phyloP scores from a whole-genome alignment of 1,140 invertebrate species.

The Philopotamus ludificatus region DNA sequence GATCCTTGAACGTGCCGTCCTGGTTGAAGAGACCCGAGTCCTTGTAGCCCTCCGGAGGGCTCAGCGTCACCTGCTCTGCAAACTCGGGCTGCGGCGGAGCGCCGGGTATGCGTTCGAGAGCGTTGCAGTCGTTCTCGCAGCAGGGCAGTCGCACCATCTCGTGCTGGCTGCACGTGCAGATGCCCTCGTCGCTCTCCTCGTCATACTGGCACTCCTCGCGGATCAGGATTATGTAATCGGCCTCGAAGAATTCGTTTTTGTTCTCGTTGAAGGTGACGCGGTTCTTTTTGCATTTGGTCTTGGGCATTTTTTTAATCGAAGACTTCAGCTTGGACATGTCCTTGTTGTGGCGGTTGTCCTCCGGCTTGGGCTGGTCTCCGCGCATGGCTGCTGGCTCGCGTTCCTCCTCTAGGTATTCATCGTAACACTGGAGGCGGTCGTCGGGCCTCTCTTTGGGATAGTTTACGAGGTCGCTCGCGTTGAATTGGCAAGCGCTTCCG shows the following conservation, averaged over 20 bases:
- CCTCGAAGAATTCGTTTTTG: conserved; percentile 82
- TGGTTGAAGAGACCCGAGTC: conserved; percentile 62
- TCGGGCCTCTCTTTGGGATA: not conserved
- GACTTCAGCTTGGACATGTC: conserved; percentile 55
- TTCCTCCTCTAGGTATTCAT: conserved; percentile 29
- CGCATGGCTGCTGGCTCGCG: conserved; percentile 45
- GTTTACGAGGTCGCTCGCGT: conserved; percentile 3
- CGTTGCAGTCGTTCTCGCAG: conserved; percentile 58
- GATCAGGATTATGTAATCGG: conserved; percentile 83
- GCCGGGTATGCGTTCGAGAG: conserved; percentile 51
- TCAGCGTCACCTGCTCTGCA: conserved; percentile 75
- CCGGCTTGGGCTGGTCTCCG: conserved; percentile 48
- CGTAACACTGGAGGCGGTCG: conserved; percentile 25
- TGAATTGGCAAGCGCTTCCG: conserved; percentile 28
- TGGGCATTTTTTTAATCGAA: conserved; percentile 49
- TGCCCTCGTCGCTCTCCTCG: conserved; percentile 68
- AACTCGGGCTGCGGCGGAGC: conserved; percentile 62
- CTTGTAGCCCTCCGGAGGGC: conserved; percentile 84
- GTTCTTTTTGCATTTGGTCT: conserved; percentile 57
- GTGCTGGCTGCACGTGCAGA: conserved; percentile 73
- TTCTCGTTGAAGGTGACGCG: conserved; percentile 84
- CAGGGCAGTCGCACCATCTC: conserved; percentile 63
- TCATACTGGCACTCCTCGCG: conserved; percentile 79
- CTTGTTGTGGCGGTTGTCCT: conserved; percentile 49
- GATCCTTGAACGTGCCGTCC: conserved; percentile 54